A percentile compares a stretch with the other conserved stretches of the same genome.
Conservation (phyloP, 2,888 invertebrate genomes). For the Leptinotarsa haldemani region DNA sequence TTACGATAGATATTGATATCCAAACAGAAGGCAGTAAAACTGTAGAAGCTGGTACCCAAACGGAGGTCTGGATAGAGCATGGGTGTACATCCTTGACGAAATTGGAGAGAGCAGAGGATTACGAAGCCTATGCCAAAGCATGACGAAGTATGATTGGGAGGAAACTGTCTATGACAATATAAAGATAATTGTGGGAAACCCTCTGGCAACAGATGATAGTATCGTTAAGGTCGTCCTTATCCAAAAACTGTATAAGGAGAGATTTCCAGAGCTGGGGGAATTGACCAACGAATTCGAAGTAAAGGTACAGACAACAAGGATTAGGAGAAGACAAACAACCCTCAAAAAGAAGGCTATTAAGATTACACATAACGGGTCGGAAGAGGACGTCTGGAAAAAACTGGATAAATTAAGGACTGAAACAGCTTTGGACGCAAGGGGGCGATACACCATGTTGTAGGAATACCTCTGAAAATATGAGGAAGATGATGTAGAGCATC, state of each 20-base stretch:
- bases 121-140: background rate
- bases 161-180: constrained; percentile 8
- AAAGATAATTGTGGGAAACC: constrained; percentile 12
- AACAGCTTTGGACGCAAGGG: no score
- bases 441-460: no score
- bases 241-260: constrained; percentile 31
- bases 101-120: background rate
- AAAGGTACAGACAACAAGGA: background rate
- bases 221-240: constrained; percentile 30
- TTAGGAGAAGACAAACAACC: no score
- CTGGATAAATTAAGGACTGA: no score
- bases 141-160: constrained; percentile 2
- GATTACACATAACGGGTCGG: no score
- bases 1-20: background rate
- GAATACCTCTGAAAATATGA: no score
- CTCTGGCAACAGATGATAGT: background rate
- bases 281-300: constrained; percentile 21
- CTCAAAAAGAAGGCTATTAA: no score
- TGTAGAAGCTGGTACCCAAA: background rate
- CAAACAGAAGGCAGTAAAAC: background rate
- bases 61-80: background rate
- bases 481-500: no score
- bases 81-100: background rate
- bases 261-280: constrained; percentile 27
- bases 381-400: no score